A percentile compares a stretch with the other conserved stretches of the same genome.
Evolutionary conservation across 2,888 invertebrate genomes (phyloP).

Genomic region (Alsophila aescularia): DNA sequence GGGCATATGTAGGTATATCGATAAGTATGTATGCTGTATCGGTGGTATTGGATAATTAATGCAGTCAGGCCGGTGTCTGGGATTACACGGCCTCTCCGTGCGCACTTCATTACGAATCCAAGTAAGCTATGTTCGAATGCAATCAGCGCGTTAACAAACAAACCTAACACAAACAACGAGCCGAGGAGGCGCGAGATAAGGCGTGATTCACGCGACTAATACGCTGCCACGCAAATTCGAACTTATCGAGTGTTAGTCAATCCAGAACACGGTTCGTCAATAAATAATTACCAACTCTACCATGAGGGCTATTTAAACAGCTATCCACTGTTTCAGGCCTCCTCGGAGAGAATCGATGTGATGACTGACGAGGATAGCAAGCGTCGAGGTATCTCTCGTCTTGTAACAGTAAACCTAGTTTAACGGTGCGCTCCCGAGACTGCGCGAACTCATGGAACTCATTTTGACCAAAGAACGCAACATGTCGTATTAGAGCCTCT

Average conservation of each 20-base stretch:
- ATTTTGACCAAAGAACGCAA: background rate
- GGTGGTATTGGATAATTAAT: background rate
- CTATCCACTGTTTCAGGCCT: background rate
- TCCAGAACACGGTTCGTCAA: background rate
- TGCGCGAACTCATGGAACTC: background rate
- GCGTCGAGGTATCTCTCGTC: background rate
- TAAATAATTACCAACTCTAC: background rate
- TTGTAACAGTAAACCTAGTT: background rate
- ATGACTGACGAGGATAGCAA: background rate
- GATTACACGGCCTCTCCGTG: background rate
- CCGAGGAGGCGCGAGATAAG: background rate
- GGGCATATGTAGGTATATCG: too few relatives aligned
- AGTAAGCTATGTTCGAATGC: slow-evolving; percentile 1
- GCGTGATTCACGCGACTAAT: background rate
- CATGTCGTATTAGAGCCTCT: slow-evolving; percentile 6
- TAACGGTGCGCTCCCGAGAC: background rate
- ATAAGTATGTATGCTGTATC: background rate
- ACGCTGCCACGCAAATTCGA: background rate
- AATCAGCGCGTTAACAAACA: slow-evolving; percentile 2
- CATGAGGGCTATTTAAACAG: background rate
- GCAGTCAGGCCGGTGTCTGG: background rate
- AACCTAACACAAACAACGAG: background rate
- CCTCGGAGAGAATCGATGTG: background rate
- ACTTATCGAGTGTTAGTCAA: background rate
- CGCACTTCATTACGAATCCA: background rate